Evolutionary conservation across 2,113 vertebrate species (phyloP).

Genomic region (Rutilus rutilus): DNA sequence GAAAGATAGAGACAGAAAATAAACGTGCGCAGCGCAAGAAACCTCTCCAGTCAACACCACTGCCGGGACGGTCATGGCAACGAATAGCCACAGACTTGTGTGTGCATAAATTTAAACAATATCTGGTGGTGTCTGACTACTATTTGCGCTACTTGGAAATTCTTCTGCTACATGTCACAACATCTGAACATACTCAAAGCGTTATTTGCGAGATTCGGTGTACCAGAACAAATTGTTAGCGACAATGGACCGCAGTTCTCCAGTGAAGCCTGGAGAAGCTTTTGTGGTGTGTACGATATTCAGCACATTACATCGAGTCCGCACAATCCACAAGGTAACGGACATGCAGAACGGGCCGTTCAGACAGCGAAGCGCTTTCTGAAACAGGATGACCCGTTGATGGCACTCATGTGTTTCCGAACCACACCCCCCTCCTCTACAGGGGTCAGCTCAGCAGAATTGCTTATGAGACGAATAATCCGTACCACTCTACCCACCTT

Average conservation of each 20-base stretch:
- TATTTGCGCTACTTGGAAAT: conserved; percentile 43
- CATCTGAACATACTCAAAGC: conserved; percentile 36
- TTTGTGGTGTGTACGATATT: not conserved
- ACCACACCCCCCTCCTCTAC: conserved; percentile 40
- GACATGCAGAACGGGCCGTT: conserved; percentile 41
- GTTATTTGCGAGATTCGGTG: conserved; percentile 26
- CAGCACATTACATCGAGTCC: not conserved
- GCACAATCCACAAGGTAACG: conserved; percentile 17
- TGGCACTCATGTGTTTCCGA: conserved; percentile 44
- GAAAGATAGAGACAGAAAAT: not conserved
- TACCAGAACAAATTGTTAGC: conserved; percentile 44
- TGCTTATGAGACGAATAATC: too few relatives aligned
- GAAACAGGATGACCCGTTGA: conserved; percentile 54
- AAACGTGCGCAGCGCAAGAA: not conserved
- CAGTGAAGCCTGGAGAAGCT: conserved; percentile 4
- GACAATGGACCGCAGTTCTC: conserved; percentile 32
- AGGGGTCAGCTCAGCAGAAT: too few relatives aligned
- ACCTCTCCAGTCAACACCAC: not conserved
- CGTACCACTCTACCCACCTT: not conserved
- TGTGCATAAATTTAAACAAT: conserved; percentile 18
- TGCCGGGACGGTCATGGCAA: not conserved
- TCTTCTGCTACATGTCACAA: conserved; percentile 14
- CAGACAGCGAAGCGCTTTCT: conserved; percentile 36
- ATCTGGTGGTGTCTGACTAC: conserved; percentile 37
- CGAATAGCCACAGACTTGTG: conserved; percentile 39